Percentiles rank a stretch among this genome's conserved stretches.
Conservation (phyloP, 2,113 vertebrate genomes). For the Callaeas wilsoni region DNA sequence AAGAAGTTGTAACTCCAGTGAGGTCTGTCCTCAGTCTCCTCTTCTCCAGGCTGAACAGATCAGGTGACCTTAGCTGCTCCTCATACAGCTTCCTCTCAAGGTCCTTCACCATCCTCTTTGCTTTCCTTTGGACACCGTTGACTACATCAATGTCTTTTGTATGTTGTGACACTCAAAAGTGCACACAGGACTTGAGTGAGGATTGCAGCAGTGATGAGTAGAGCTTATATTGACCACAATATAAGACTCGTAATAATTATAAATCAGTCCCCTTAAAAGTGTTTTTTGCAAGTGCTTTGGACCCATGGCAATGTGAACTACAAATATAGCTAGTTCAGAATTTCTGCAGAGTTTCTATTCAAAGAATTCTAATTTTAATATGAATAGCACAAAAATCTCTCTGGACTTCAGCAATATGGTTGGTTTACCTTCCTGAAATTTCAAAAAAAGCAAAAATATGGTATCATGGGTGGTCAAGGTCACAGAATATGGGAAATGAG, state of each 20-base stretch:
- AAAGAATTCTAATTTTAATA: not conserved
- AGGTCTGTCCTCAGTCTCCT: not conserved
- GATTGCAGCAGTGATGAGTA: accelerated
- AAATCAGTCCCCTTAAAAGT: not conserved
- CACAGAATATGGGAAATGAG: not conserved
- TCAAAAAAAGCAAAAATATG: not conserved
- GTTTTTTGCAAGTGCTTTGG: not conserved
- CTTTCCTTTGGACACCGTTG: not conserved
- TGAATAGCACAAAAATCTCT: not conserved
- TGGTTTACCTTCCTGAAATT: not conserved
- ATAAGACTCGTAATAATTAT: not conserved
- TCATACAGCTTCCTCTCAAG: accelerated
- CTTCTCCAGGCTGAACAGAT: not conserved
- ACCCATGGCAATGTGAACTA: not conserved
- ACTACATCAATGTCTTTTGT: not conserved
- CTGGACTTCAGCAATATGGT: not conserved
- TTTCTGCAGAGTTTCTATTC: not conserved
- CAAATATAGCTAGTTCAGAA: not conserved
- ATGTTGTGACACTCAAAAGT: not conserved
- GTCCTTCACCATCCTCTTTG: not conserved
- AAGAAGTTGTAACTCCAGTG: not conserved
- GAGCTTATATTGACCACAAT: not conserved
- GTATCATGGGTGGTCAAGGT: not conserved
- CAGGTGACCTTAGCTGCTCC: not conserved
- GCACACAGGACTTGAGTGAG: not conserved